phyloP scores from a whole-genome alignment of 2,113 vertebrate species.

The Indicator maculatus region DNA sequence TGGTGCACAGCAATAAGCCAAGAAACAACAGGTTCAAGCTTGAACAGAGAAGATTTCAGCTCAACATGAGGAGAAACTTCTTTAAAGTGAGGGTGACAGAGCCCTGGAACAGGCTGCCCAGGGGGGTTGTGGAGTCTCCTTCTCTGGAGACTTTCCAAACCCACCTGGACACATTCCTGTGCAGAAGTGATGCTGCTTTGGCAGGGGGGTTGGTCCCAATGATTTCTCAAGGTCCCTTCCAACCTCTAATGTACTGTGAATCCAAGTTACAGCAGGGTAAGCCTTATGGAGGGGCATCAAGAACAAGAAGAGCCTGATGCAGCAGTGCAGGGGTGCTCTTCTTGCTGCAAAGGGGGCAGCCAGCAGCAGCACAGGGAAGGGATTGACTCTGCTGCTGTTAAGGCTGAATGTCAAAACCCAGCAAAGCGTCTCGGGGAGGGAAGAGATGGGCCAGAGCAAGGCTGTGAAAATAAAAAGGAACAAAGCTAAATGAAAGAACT shows the following conservation, averaged over 20 bases:
- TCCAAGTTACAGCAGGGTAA: not conserved
- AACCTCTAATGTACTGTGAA: not conserved
- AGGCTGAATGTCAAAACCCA: not conserved
- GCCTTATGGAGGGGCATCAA: fast-evolving
- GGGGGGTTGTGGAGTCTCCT: too few species aligned
- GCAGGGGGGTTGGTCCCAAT: too few species aligned
- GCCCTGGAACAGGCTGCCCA: too few species aligned
- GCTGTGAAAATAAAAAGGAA: conserved; percentile 40
- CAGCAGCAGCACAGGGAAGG: not conserved
- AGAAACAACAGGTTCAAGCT: too few species aligned
- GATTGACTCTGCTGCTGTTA: not conserved
- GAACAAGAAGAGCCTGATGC: not conserved
- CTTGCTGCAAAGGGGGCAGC: not conserved
- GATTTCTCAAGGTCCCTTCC: too few species aligned
- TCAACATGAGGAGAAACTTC: too few species aligned
- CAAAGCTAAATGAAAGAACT: not conserved
- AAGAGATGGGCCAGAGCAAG: not conserved
- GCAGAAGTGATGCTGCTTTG: too few species aligned
- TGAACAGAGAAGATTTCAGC: too few species aligned
- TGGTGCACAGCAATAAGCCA: too few species aligned
- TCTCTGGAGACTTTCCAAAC: too few species aligned
- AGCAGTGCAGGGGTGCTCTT: not conserved
- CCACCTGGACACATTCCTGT: too few species aligned
- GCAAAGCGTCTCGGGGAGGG: not conserved
- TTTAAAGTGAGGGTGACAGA: too few species aligned